These are phyloP conservation scores for Fulmarus glacialis DNA, from an alignment of 2,113 vertebrate genomes.

Conservation along the genomic window DNA sequence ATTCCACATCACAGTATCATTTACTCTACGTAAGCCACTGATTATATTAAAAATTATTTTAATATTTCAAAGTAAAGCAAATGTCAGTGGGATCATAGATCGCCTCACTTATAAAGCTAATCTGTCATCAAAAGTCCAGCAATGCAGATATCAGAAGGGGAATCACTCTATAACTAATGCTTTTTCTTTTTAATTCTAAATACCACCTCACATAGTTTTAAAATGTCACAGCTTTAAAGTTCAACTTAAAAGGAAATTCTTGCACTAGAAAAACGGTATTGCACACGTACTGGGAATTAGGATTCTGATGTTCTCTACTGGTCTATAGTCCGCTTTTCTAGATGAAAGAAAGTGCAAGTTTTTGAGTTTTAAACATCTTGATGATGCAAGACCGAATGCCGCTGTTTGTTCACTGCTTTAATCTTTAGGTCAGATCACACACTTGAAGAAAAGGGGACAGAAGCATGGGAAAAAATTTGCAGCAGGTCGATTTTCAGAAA, in stretches of 20 bases:
- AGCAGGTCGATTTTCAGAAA: background rate
- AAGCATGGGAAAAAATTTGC: background rate
- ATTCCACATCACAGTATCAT: background rate
- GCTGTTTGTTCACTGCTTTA: background rate
- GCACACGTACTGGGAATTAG: background rate
- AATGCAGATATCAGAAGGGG: slow-evolving; percentile 4
- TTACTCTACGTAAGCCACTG: background rate
- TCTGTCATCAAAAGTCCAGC: background rate
- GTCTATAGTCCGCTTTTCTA: background rate
- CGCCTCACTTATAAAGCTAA: background rate
- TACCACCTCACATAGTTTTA: background rate
- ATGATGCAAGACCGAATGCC: background rate
- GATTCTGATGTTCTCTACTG: background rate
- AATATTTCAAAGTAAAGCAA: slow-evolving; percentile 1
- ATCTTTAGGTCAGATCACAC: background rate
- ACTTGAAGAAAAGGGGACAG: background rate
- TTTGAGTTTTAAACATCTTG: background rate
- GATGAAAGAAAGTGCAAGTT: background rate
- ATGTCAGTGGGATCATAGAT: background rate
- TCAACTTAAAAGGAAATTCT: background rate
- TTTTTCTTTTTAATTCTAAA: background rate
- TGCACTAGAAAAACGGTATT: background rate
- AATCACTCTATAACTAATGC: background rate
- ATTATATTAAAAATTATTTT: background rate
- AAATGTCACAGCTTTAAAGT: slow-evolving; percentile 19